Percentiles rank a stretch among this genome's conserved stretches.
Conservation (phyloP, 1,140 invertebrate genomes). For the Homarus americanus region DNA sequence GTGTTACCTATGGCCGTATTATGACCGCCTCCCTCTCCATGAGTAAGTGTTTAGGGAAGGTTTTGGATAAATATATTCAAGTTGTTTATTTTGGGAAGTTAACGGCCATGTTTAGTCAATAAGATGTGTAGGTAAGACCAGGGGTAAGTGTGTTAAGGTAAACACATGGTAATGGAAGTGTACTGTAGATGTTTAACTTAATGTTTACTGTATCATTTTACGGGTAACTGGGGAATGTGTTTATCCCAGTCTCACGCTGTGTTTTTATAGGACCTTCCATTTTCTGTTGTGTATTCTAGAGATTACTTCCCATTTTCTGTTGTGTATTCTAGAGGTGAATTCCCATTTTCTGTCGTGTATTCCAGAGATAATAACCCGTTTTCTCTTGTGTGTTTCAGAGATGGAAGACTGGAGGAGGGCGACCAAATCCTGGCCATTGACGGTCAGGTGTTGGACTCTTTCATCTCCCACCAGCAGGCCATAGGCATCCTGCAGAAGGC, state of each 20-base stretch:
- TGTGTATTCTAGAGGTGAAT: not conserved
- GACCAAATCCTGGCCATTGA: constrained; percentile 95
- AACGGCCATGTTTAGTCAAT: not conserved
- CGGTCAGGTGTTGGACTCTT: constrained; percentile 84
- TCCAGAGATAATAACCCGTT: not conserved
- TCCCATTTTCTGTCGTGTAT: not conserved
- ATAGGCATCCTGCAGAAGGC: constrained; percentile 90
- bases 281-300: not conserved
- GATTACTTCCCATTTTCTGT: not conserved
- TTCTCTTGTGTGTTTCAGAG: constrained; percentile 79
- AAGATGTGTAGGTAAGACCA: not conserved
- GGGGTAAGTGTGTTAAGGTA: not conserved
- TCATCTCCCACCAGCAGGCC: constrained; percentile 92
- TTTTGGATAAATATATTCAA: not conserved
- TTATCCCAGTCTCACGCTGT: not conserved
- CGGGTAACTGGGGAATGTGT: not conserved
- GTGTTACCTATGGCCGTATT: not conserved
- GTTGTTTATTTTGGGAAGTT: not conserved
- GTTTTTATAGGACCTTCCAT: not conserved
- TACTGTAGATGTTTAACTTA: not conserved
- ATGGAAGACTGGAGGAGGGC: constrained; percentile 87
- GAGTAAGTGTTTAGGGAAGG: not conserved
- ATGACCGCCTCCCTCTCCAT: too few species aligned
- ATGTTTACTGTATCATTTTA: not conserved
- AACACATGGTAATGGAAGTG: not conserved